Evolutionary conservation across 2,888 invertebrate genomes (phyloP).

Genomic region (Nymphalis c-album): DNA sequence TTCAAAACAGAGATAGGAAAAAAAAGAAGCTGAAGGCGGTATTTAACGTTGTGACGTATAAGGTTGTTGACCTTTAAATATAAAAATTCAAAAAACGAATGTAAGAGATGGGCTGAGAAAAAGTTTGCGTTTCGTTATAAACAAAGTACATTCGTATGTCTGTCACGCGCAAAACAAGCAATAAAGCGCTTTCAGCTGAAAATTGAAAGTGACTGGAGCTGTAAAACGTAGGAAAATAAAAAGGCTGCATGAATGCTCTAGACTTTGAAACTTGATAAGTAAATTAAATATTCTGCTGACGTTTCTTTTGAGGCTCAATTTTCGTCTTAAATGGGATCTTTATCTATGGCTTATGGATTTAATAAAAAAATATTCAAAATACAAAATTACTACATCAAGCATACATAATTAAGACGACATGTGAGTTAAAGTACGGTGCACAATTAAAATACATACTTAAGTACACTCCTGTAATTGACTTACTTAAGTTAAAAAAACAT

Average conservation of each 20-base stretch:
- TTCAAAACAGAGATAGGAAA: too few species aligned
- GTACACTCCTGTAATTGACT: too few species aligned
- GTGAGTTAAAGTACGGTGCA: too few species aligned
- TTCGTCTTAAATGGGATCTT: too few species aligned
- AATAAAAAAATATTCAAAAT: too few species aligned
- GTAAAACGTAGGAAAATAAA: conserved; percentile 57
- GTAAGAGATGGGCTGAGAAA: neutral
- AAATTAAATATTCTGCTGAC: neutral
- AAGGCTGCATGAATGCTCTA: conserved; percentile 9
- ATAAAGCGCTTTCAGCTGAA: conserved; percentile 74
- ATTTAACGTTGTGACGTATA: too few species aligned
- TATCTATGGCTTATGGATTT: neutral
- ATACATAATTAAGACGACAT: too few species aligned
- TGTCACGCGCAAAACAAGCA: conserved; percentile 67
- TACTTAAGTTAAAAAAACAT: too few species aligned
- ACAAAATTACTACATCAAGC: too few species aligned
- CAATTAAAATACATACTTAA: too few species aligned
- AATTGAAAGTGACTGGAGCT: conserved; percentile 78
- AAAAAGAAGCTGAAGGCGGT: too few species aligned
- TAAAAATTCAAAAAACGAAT: neutral
- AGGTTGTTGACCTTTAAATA: neutral
- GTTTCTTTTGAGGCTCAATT: neutral
- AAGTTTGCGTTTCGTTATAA: conserved; percentile 1
- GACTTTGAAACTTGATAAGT: conserved; percentile 1
- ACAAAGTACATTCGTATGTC: conserved; percentile 49